phyloP scores from a whole-genome alignment of 2,113 vertebrate genomes.

The Dissostichus mawsoni region DNA sequence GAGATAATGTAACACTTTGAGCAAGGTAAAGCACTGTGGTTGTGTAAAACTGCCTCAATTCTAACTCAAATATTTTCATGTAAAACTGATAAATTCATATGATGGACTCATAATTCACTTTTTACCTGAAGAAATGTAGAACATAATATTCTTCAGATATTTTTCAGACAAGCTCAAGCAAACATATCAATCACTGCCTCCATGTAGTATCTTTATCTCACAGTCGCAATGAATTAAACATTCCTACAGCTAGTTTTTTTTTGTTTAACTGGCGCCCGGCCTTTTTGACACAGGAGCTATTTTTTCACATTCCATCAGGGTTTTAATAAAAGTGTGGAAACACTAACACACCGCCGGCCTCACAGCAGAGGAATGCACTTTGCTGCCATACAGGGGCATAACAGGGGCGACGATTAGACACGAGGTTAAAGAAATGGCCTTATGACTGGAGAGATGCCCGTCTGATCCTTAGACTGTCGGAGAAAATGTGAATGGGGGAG shows the following conservation, averaged over 20 bases:
- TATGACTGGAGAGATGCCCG: conserved; percentile 41
- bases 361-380: conserved; percentile 35
- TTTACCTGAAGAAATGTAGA: background rate
- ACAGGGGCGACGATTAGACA: conserved; percentile 19
- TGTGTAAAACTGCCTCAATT: background rate
- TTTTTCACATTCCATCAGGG: conserved; percentile 32
- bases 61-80: background rate
- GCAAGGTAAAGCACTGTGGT: background rate
- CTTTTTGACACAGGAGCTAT: background rate
- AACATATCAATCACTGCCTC: background rate
- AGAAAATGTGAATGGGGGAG: conserved; percentile 13
- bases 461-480: conserved; percentile 20
- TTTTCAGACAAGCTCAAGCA: conserved; percentile 8
- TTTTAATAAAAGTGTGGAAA: conserved; percentile 52
- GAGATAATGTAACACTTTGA: background rate
- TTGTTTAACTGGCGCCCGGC: background rate
- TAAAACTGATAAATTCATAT: background rate
- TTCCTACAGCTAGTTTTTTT: background rate
- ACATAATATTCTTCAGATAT: no score
- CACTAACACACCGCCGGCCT: conserved; percentile 25
- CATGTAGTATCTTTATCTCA: conserved; percentile 1
- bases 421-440: conserved; percentile 29
- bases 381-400: conserved; percentile 56
- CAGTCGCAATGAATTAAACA: background rate
- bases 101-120: background rate